These are phyloP conservation scores for Natator depressus DNA, from an alignment of 2,113 vertebrate species.

Conservation along the genomic window DNA sequence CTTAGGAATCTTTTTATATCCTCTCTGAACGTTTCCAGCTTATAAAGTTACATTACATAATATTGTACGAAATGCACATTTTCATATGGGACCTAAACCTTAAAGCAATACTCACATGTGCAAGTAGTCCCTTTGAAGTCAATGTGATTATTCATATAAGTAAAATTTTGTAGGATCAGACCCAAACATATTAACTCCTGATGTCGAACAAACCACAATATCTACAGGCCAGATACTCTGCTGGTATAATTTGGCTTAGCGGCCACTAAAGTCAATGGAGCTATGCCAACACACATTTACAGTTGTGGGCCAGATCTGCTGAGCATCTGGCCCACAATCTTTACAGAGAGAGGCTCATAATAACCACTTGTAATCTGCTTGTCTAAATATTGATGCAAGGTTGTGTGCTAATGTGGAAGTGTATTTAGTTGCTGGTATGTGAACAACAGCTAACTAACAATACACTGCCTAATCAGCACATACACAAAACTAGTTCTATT, in stretches of 20 bases:
- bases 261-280: background rate
- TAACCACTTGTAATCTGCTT: background rate
- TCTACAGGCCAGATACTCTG: background rate
- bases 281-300: background rate
- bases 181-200: background rate
- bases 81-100: background rate
- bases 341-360: background rate
- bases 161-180: background rate
- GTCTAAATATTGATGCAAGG: background rate
- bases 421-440: slow-evolving; percentile 72
- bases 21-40: background rate
- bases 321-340: background rate
- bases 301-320: background rate
- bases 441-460: slow-evolving; percentile 82
- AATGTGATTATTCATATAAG: background rate
- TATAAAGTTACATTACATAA: background rate
- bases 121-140: background rate
- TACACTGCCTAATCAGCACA: slow-evolving; percentile 84
- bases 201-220: background rate
- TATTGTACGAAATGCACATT: background rate
- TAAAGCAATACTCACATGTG: background rate
- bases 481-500: background rate
- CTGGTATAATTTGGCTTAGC: background rate
- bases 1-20: background rate
- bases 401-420: slow-evolving; percentile 70